phyloP scores from a whole-genome alignment of 2,888 invertebrate genomes.

The Acronicta aceris region DNA sequence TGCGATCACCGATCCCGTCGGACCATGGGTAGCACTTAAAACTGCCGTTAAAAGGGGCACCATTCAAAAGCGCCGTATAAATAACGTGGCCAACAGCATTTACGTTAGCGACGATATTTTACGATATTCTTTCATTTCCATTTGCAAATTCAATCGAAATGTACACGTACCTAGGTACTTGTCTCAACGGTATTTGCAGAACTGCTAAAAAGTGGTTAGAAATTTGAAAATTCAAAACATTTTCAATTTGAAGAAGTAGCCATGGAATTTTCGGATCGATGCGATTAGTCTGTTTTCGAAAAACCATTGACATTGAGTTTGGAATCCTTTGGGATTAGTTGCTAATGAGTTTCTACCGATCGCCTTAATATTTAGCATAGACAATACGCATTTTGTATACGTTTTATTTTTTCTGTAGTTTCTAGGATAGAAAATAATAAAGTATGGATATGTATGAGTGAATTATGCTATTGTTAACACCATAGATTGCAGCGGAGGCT shows the following conservation, averaged over 20 bases:
- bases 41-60: constrained; percentile 83
- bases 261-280: too few species aligned
- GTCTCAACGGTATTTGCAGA: constrained; percentile 20
- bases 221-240: neutral
- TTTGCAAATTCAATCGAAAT: constrained; percentile 58
- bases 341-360: too few species aligned
- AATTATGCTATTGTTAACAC: too few species aligned
- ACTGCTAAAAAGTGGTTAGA: constrained; percentile 6
- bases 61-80: constrained; percentile 85
- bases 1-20: constrained; percentile 32
- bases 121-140: constrained; percentile 78
- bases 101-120: constrained; percentile 81
- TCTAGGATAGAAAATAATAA: too few species aligned
- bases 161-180: constrained; percentile 11
- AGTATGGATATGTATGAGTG: too few species aligned
- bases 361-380: too few species aligned
- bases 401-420: too few species aligned
- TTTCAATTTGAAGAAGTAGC: too few species aligned
- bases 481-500: too few species aligned
- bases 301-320: neutral
- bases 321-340: too few species aligned
- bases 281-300: neutral
- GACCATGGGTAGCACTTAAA: constrained; percentile 81
- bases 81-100: constrained; percentile 81
- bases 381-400: too few species aligned